Evolutionary conservation across 2,113 vertebrate species (phyloP).

Genomic region (Crotalus viridis): DNA sequence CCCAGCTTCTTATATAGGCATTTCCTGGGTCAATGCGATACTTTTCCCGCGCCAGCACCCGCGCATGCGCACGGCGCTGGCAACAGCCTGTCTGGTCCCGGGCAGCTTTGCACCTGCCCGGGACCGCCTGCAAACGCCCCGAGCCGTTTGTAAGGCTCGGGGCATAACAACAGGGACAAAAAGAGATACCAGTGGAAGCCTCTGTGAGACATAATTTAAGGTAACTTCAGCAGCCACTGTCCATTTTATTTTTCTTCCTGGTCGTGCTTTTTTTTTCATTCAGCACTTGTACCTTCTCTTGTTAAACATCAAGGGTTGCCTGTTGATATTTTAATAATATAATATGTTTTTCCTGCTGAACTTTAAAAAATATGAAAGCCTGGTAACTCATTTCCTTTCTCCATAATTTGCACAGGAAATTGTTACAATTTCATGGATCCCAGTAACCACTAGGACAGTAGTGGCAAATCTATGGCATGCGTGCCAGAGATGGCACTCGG

Average conservation of each 20-base stretch:
- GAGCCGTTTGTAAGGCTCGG: no score
- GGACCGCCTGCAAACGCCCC: no score
- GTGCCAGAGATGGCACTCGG: no score
- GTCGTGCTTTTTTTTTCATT: not conserved
- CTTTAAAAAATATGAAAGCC: not conserved
- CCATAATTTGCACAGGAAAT: conserved; percentile 3
- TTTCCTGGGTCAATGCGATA: no score
- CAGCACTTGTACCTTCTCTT: not conserved
- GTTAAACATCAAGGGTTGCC: not conserved
- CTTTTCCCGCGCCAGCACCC: no score
- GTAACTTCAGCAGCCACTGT: not conserved
- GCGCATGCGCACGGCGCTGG: no score
- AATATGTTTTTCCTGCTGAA: not conserved
- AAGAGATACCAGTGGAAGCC: conserved; percentile 4
- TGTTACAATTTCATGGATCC: not conserved
- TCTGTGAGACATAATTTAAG: not conserved
- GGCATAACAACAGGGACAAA: not conserved
- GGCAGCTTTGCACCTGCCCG: no score
- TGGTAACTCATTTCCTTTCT: conserved; percentile 15
- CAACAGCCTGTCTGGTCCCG: no score
- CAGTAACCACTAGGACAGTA: not conserved
- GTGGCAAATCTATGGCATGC: no score
- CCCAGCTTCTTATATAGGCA: no score
- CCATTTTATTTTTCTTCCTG: not conserved
- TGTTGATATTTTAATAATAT: not conserved